Evolutionary conservation across 2,888 invertebrate species (phyloP).

Genomic region (Digitonthophagus gazella): DNA sequence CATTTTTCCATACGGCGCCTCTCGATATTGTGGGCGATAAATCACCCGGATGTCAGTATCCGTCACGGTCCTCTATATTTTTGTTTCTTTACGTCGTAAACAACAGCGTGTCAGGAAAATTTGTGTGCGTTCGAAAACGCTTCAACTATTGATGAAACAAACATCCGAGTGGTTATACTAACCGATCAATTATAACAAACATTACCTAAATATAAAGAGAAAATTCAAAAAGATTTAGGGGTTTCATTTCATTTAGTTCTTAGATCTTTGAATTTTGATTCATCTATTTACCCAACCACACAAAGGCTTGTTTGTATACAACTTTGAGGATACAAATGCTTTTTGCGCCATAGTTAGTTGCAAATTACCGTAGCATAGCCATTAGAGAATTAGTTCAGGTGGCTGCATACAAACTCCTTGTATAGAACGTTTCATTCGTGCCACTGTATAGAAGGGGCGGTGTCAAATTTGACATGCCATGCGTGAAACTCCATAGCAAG

Average conservation of each 20-base stretch:
- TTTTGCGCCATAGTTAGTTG: not conserved
- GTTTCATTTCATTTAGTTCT: too few species aligned
- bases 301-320: not conserved
- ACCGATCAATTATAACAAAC: not conserved
- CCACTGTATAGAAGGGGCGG: not conserved
- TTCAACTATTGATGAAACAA: not conserved
- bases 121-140: not conserved
- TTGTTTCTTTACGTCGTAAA: not conserved
- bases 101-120: not conserved
- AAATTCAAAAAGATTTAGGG: too few species aligned
- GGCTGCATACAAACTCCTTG: not conserved
- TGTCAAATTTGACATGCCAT: not conserved
- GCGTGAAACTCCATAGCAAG: not conserved
- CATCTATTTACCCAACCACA: too few species aligned
- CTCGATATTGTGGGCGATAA: constrained; percentile 2
- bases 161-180: not conserved
- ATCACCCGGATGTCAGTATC: not conserved
- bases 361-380: not conserved
- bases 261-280: too few species aligned
- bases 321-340: not conserved
- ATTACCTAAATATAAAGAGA: too few species aligned
- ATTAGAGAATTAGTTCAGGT: not conserved
- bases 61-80: not conserved
- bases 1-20: not conserved
- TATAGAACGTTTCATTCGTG: not conserved